Evolutionary conservation across 2,888 invertebrate species (phyloP).

Genomic region (Anarsia innoxiella): DNA sequence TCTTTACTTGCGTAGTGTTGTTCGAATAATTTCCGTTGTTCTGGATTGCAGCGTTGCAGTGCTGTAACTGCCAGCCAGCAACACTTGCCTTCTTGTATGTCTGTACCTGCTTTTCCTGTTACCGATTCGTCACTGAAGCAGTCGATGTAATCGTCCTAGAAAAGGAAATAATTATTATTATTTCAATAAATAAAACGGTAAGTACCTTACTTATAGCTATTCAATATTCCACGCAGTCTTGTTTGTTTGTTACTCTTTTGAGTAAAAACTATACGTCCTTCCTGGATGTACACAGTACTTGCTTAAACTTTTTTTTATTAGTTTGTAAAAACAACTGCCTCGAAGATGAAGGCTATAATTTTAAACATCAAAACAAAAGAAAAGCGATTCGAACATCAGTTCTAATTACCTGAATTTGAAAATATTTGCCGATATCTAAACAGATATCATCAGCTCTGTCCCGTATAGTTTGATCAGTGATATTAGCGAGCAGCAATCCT

Average conservation of each 20-base stretch:
- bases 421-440: constrained; percentile 89
- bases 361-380: no score
- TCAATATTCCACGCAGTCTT: no score
- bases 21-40: constrained; percentile 65
- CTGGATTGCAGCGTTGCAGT: constrained; percentile 79
- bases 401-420: constrained; percentile 86
- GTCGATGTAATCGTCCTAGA: constrained; percentile 88
- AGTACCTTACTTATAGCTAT: no score
- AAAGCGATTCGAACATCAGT: no score
- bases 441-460: constrained; percentile 83
- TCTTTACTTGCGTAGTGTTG: constrained; percentile 83
- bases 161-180: no score
- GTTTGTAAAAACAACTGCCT: no score
- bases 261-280: no score
- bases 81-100: constrained; percentile 96
- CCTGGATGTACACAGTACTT: no score
- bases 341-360: no score
- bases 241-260: no score
- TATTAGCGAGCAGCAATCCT: constrained; percentile 85
- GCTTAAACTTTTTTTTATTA: no score
- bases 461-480: constrained; percentile 78
- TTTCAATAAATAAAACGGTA: no score
- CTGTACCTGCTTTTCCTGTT: constrained; percentile 91
- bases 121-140: constrained; percentile 87
- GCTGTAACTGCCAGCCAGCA: constrained; percentile 93